Conservation (phyloP, 2,113 vertebrate species). For the Plectropomus leopardus region DNA sequence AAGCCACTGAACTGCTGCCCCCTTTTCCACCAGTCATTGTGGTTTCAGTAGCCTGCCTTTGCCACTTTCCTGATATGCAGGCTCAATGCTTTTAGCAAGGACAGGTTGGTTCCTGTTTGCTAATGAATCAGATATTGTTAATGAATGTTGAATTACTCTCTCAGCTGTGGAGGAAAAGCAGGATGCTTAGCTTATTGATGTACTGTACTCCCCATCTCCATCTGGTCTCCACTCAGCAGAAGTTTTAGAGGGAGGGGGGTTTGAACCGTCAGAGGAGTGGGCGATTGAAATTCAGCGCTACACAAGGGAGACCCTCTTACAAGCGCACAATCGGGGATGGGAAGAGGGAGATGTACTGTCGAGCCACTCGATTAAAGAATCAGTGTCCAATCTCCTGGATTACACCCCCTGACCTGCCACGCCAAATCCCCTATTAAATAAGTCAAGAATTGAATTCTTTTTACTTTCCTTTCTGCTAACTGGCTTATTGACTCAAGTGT, state of each 20-base stretch:
- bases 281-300: conserved; percentile 72
- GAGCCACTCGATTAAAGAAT: conserved; percentile 76
- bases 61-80: conserved; percentile 66
- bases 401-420: conserved; percentile 72
- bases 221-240: conserved; percentile 59
- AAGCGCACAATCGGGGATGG: conserved; percentile 37
- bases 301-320: conserved; percentile 55
- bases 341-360: conserved; percentile 62
- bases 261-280: conserved; percentile 32
- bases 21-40: conserved; percentile 62
- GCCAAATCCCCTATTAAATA: conserved; percentile 77
- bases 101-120: conserved; percentile 42
- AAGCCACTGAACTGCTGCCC: conserved; percentile 49
- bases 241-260: conserved; percentile 15
- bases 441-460: conserved; percentile 70
- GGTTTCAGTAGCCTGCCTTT: conserved; percentile 59
- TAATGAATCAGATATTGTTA: conserved; percentile 63
- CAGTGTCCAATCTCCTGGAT: conserved; percentile 79
- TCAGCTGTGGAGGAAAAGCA: conserved; percentile 45
- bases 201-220: conserved; percentile 54
- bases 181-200: conserved; percentile 56
- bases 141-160: conserved; percentile 62
- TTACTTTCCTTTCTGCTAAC: conserved; percentile 62
- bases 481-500: conserved; percentile 74
- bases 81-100: conserved; percentile 52